Percentiles rank a stretch among this genome's conserved stretches.
These are phyloP conservation scores for Drosophila anomalata DNA, from an alignment of 2,888 invertebrate species.

Conservation along the genomic window DNA sequence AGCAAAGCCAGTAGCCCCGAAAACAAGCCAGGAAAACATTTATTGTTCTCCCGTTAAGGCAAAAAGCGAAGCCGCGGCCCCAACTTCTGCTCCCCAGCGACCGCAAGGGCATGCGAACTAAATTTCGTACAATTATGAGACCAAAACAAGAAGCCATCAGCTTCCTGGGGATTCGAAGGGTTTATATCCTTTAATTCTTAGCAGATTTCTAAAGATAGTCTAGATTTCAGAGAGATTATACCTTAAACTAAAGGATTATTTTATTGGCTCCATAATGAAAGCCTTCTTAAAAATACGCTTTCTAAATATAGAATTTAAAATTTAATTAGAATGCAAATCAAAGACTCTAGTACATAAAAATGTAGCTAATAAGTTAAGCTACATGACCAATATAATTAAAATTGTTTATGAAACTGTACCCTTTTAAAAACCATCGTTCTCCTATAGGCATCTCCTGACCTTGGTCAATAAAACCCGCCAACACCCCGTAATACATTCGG, in stretches of 20 bases:
- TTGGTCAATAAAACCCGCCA: constrained; percentile 14
- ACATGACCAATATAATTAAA: too few species aligned
- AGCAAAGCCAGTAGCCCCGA: constrained; percentile 31
- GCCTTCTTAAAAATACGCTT: too few species aligned
- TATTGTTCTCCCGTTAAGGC: constrained; percentile 80
- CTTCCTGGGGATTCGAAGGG: constrained; percentile 8
- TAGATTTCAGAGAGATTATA: too few species aligned
- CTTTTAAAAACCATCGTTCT: neutral
- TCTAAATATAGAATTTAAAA: too few species aligned
- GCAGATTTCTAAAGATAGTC: too few species aligned
- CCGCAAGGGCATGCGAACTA: constrained; percentile 81
- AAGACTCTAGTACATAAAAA: too few species aligned
- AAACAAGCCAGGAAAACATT: constrained; percentile 64
- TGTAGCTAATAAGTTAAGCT: too few species aligned
- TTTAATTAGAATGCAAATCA: too few species aligned
- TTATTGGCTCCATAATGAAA: too few species aligned
- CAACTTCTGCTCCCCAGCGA: constrained; percentile 65
- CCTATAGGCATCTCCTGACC: neutral
- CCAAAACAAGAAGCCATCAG: constrained; percentile 49
- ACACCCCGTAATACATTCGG: constrained; percentile 15
- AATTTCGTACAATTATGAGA: constrained; percentile 81
- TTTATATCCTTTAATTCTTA: neutral
- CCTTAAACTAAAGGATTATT: too few species aligned
- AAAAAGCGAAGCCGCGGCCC: constrained; percentile 41
- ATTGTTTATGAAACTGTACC: neutral